phyloP scores from a whole-genome alignment of 1,140 invertebrate species.

The Rhopalosiphum padi region DNA sequence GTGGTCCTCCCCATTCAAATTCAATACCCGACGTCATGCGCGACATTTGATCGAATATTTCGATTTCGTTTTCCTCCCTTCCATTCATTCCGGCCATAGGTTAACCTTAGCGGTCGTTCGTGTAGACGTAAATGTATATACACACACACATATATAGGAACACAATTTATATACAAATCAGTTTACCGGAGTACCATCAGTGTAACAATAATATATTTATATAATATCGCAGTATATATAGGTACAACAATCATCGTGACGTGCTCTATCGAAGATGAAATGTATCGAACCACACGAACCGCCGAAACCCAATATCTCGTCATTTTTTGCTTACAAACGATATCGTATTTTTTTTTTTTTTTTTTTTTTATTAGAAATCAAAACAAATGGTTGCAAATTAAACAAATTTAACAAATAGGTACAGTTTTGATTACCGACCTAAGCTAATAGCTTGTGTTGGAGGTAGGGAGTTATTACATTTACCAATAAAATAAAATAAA shows the following conservation, averaged over 20 bases:
- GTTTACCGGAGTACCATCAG: not conserved
- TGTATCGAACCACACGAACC: not conserved
- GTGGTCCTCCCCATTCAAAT: not conserved
- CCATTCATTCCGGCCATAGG: not conserved
- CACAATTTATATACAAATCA: not conserved
- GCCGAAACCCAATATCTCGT: not conserved
- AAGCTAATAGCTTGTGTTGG: too few relatives aligned
- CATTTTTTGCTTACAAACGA: not conserved
- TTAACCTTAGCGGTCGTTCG: not conserved
- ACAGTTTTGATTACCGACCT: too few relatives aligned
- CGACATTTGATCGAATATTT: not conserved
- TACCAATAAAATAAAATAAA: too few relatives aligned
- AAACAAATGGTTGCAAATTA: too few relatives aligned
- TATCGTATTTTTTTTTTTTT: too few relatives aligned
- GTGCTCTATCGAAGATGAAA: not conserved
- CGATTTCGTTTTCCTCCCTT: not conserved
- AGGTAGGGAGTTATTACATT: too few relatives aligned
- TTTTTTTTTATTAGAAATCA: too few relatives aligned
- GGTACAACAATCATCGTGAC: not conserved
- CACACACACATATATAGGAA: too few relatives aligned
- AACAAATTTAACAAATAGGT: too few relatives aligned
- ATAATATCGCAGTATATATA: not conserved
- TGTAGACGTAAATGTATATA: not conserved
- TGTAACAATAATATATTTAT: not conserved
- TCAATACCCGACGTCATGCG: not conserved